A percentile compares a stretch with the other conserved stretches of the same genome.
These are phyloP conservation scores for Ageneiosus marmoratus DNA, from an alignment of 2,113 vertebrate genomes.

Conservation along the genomic window DNA sequence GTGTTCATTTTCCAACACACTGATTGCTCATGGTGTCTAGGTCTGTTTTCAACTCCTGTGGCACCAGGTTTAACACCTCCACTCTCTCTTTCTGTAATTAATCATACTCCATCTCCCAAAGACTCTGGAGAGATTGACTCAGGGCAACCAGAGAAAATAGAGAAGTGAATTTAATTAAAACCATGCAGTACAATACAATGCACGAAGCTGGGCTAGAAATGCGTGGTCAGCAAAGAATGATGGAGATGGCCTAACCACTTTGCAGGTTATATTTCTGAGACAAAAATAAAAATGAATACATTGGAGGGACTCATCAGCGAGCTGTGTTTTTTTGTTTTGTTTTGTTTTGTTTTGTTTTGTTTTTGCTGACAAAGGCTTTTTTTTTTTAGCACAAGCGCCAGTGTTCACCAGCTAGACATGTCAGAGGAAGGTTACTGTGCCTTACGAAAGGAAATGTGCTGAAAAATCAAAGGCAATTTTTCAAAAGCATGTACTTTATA, in stretches of 20 bases:
- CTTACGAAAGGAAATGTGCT: slow-evolving; percentile 22
- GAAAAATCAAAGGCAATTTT: slow-evolving; percentile 31
- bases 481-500: slow-evolving; percentile 13
- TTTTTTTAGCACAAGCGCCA: slow-evolving; percentile 11
- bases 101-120: slow-evolving; percentile 52
- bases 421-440: slow-evolving; percentile 39
- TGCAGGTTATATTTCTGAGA: slow-evolving; percentile 32
- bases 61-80: slow-evolving; percentile 42
- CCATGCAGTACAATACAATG: slow-evolving; percentile 44
- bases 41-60: slow-evolving; percentile 3
- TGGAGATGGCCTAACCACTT: slow-evolving; percentile 26
- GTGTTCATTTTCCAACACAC: slow-evolving; percentile 22
- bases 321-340: neutral
- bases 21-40: slow-evolving; percentile 11
- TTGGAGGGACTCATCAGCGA: slow-evolving; percentile 34
- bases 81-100: slow-evolving; percentile 51
- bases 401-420: slow-evolving; percentile 24
- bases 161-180: slow-evolving; percentile 57
- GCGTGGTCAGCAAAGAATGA: slow-evolving; percentile 33
- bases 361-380: slow-evolving; percentile 41
- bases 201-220: slow-evolving; percentile 27
- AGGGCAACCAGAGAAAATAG: slow-evolving; percentile 21
- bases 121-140: slow-evolving; percentile 43
- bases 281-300: slow-evolving; percentile 41
- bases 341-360: too few relatives aligned